Base-by-base conservation (phyloP, 2,888 invertebrate species). In the Tetragonula carbonaria region DNA sequence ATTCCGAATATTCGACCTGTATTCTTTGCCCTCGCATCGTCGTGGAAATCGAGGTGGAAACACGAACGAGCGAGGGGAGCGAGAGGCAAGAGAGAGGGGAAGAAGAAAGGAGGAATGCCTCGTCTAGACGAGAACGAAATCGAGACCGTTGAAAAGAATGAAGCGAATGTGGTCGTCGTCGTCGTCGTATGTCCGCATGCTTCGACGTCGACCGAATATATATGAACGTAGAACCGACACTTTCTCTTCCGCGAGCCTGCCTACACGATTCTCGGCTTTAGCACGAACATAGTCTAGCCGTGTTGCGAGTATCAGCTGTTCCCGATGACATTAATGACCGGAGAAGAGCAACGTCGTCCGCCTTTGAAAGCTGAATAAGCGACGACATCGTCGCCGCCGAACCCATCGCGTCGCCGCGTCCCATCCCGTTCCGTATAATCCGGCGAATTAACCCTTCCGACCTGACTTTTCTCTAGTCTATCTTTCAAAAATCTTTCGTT, bases 161-260 rank as follows among this genome's bases (percentile, higher is more conserved):
- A 63, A 50, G 68, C 74, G 23, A 21, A 55, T 23, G 68, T 16
- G 23, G 18, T 38, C 2, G 33, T n/a, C 70, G 62, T 63, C 76
- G 85, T 73, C 68, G 70, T 76, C 78, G 78, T 78, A 74, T 59
- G 78, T 77, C 77, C 72, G 80, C 55, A 66, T 81, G 67, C 78
- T 81, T 76, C 84, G 55, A 77, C 83, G 71, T 75, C 74, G 45
- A 53, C 67, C 67, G 38, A 28, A 67, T 78, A 63, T 70, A 78
- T 80, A 63, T 68, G 82, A 75, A 74, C 79, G 50, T 71, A 51
- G 55, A 74, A 59, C 71, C 51, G 59, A 62, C 71, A 81, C 88
- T 88, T 88, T 88, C 88, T 88, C 88, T 88, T 88, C 84, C 87
- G 78, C 68, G 68, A 85, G 79, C 57, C 70, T 78, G 18, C 77